Percentiles rank a stretch among this genome's conserved stretches.
These are phyloP conservation scores for Siderastrea siderea DNA, from an alignment of 92 coral and sea anemone species.

Conservation along the genomic window DNA sequence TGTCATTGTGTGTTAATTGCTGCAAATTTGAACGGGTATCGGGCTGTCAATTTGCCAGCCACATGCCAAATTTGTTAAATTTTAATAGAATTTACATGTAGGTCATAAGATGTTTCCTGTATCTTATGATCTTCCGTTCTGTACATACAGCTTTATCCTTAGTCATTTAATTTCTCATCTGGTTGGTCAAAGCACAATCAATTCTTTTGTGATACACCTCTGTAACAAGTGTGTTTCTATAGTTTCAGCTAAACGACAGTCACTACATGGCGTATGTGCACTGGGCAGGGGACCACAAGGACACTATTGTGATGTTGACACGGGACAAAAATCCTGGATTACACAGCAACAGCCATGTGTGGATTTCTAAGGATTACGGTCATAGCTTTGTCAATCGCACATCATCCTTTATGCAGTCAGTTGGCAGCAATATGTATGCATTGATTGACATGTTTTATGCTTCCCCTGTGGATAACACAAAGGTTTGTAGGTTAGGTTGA, in stretches of 20 bases:
- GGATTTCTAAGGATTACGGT: conserved; percentile 92
- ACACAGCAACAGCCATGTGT: conserved; percentile 88
- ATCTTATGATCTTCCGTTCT: no score
- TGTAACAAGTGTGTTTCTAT: conserved; percentile 3
- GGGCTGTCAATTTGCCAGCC: no score
- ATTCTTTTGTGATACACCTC: background rate
- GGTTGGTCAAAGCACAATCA: no score
- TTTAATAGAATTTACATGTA: no score
- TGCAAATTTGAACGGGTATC: no score
- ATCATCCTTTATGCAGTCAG: conserved; percentile 31
- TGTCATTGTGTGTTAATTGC: no score
- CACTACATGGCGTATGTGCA: conserved; percentile 89
- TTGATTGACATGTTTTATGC: conserved; percentile 74
- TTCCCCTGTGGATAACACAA: conserved; percentile 85
- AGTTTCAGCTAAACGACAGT: conserved; percentile 88
- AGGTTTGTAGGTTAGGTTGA: conserved; percentile 72
- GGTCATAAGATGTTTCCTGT: no score
- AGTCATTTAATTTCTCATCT: no score
- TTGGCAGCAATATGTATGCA: conserved; percentile 50
- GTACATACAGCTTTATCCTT: no score
- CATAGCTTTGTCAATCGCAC: conserved; percentile 75
- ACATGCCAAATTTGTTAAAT: no score
- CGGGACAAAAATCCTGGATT: conserved; percentile 61
- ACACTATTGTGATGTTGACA: conserved; percentile 89
- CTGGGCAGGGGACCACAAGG: conserved; percentile 94